Percentiles rank a stretch among this genome's conserved stretches.
phyloP scores from a whole-genome alignment of 2,797 vertebrate species.

The Xiphophorus birchmanni region DNA sequence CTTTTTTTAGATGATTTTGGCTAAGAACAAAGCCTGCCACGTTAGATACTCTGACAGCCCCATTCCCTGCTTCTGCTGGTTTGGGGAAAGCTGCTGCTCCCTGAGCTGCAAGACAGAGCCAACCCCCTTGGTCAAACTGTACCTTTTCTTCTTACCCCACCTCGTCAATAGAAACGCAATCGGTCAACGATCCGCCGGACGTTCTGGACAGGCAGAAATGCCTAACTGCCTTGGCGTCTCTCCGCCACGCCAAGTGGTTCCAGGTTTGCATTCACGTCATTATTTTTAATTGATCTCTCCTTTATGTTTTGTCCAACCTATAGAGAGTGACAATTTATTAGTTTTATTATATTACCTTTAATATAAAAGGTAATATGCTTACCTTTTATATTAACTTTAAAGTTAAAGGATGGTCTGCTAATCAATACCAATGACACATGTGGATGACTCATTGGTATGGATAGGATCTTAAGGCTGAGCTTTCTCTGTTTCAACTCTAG shows the following conservation, averaged over 20 bases:
- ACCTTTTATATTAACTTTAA: not conserved
- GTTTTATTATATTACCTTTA: constrained; percentile 14
- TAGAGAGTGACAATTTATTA: constrained; percentile 29
- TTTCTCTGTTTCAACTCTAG: constrained; percentile 30
- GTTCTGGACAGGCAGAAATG: constrained; percentile 99
- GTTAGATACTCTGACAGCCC: constrained; percentile 45
- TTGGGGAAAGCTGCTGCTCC: constrained; percentile 90
- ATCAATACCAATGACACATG: constrained; percentile 44
- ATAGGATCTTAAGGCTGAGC: constrained; percentile 27
- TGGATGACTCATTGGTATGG: constrained; percentile 51
- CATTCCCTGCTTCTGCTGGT: constrained; percentile 81
- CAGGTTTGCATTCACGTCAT: constrained; percentile 99
- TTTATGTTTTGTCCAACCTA: constrained; percentile 37
- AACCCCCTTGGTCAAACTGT: constrained; percentile 99
- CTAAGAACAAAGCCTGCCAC: constrained; percentile 27
- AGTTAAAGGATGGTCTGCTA: constrained; percentile 29
- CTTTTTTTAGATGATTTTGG: constrained; percentile 18
- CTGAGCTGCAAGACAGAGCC: constrained; percentile 93
- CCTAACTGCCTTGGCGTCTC: constrained; percentile 99
- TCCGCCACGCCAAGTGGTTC: constrained; percentile 99
- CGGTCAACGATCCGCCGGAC: constrained; percentile 95
- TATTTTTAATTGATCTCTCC: constrained; percentile 78
- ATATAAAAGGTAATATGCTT: not conserved
- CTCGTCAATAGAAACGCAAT: constrained; percentile 97
- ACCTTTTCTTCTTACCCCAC: constrained; percentile 99